Evolutionary conservation across 2,113 vertebrate species (phyloP).

Genomic region (Fregata magnificens): DNA sequence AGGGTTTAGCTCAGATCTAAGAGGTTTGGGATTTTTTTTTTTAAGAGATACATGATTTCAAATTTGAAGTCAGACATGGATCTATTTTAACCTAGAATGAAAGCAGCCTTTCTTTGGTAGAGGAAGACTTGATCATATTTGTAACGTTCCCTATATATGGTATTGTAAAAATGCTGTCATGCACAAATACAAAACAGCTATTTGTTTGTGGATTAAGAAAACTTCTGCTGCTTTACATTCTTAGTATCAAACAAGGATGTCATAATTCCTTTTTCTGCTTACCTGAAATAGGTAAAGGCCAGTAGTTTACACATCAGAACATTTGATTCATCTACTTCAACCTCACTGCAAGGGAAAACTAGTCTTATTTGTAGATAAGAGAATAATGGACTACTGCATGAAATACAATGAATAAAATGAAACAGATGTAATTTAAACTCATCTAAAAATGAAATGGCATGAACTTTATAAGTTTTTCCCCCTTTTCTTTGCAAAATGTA

Average conservation of each 20-base stretch:
- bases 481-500: not conserved
- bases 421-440: not conserved
- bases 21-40: not conserved
- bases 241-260: not conserved
- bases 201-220: not conserved
- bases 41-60: not conserved
- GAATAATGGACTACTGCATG: not conserved
- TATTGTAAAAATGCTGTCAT: not conserved
- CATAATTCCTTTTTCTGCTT: not conserved
- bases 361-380: not conserved
- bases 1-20: conserved; percentile 46
- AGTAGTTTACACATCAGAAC: not conserved
- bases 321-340: not conserved
- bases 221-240: not conserved
- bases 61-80: not conserved
- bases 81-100: not conserved
- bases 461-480: not conserved
- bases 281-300: not conserved
- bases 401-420: not conserved
- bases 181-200: not conserved
- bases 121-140: not conserved
- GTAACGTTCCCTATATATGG: not conserved
- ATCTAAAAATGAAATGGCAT: not conserved
- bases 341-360: not conserved
- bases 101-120: not conserved